Conservation (phyloP, 2,113 vertebrate genomes). For the Istiophorus platypterus region DNA sequence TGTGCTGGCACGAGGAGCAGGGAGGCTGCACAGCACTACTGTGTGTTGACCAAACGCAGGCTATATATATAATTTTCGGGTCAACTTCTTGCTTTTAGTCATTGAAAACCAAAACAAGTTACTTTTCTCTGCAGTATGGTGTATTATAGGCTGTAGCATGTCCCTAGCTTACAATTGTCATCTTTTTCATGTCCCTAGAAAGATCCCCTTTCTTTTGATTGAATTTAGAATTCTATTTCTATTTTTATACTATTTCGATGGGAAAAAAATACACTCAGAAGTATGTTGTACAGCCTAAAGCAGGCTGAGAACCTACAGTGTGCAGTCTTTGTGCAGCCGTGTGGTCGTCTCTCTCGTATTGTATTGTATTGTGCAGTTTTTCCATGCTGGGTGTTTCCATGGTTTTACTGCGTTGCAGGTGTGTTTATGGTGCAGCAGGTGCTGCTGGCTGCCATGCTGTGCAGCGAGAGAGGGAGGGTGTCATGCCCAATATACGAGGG, state of each 20-base stretch:
- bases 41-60: slow-evolving; percentile 28
- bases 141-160: background rate
- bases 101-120: slow-evolving; percentile 38
- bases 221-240: background rate
- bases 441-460: slow-evolving; percentile 57
- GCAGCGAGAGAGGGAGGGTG: slow-evolving; percentile 47
- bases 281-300: background rate
- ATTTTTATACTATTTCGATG: background rate
- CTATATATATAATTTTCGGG: slow-evolving; percentile 26
- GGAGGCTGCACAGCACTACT: slow-evolving; percentile 17
- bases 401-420: slow-evolving; percentile 68
- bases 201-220: background rate
- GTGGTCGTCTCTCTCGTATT: slow-evolving; percentile 12
- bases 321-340: slow-evolving; percentile 2
- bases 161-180: background rate
- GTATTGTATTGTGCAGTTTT: slow-evolving; percentile 24
- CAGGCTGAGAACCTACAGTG: background rate
- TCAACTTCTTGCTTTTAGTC: slow-evolving; percentile 31
- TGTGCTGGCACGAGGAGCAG: slow-evolving; percentile 40
- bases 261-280: background rate
- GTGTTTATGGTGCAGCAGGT: slow-evolving; percentile 78
- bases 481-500: slow-evolving; percentile 71
- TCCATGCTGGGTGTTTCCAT: slow-evolving; percentile 53
- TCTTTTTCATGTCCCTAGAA: slow-evolving; percentile 6
- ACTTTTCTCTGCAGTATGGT: slow-evolving; percentile 10